These are phyloP conservation scores for Reticulitermes speratus DNA, from an alignment of 1,140 invertebrate species.

Conservation along the genomic window DNA sequence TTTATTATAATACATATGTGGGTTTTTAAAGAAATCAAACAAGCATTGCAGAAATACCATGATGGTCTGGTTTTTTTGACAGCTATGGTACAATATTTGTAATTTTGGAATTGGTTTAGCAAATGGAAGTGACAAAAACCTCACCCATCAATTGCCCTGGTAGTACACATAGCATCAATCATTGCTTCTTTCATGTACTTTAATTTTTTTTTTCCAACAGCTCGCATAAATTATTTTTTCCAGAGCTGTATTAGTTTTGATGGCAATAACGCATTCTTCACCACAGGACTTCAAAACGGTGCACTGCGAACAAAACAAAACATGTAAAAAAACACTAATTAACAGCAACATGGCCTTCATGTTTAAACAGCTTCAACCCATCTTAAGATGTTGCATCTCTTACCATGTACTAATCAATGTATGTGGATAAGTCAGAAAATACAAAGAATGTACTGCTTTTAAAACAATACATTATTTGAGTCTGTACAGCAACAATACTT, in stretches of 20 bases:
- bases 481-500: no score
- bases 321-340: not conserved
- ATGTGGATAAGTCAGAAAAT: no score
- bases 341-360: no score
- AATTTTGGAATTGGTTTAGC: conserved; percentile 27
- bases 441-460: no score
- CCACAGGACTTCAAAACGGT: conserved; percentile 89
- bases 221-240: conserved; percentile 75
- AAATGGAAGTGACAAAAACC: conserved; percentile 29
- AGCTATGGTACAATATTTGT: conserved; percentile 27
- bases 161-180: conserved; percentile 30
- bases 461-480: no score
- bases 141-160: conserved; percentile 28
- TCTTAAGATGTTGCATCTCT: no score
- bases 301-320: conserved; percentile 60
- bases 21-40: conserved; percentile 30
- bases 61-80: conserved; percentile 24
- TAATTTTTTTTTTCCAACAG: not conserved
- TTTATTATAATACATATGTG: not conserved
- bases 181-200: conserved; percentile 21
- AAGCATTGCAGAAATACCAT: conserved; percentile 25
- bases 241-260: conserved; percentile 89
- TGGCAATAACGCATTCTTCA: conserved; percentile 90
- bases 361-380: no score
- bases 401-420: no score